Evolutionary conservation across 2,113 vertebrate species (phyloP).

Genomic region (Platichthys flesus): DNA sequence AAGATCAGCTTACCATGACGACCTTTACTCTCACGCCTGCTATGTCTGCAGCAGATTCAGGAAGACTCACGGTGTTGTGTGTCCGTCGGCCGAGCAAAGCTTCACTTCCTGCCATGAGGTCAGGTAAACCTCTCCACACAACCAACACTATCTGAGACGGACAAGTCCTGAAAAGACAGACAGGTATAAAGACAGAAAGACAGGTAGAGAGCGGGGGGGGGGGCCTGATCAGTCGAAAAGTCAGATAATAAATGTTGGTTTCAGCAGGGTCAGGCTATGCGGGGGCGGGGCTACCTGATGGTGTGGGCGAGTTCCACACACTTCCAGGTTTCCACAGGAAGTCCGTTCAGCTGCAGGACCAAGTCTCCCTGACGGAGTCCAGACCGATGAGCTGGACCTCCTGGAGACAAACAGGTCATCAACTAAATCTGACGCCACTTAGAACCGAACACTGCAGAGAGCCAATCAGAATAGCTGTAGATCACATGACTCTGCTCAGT

Average conservation of each 20-base stretch:
- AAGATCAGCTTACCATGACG: not conserved
- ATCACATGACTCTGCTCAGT: not conserved
- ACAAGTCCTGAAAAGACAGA: conserved; percentile 83
- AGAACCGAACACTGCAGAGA: not conserved
- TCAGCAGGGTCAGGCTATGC: not conserved
- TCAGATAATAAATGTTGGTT: not conserved
- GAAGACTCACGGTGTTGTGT: conserved; percentile 73
- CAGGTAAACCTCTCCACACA: conserved; percentile 89
- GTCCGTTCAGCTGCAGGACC: conserved; percentile 90
- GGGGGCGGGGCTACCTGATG: conserved; percentile 85
- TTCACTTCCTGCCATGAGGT: conserved; percentile 82
- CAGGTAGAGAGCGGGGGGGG: not conserved
- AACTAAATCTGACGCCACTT: not conserved
- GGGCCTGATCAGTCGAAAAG: no score
- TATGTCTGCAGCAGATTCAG: not conserved
- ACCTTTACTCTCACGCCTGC: not conserved
- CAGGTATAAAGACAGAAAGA: not conserved
- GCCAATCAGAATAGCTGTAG: not conserved
- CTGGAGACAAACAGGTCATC: conserved; percentile 64
- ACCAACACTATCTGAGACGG: conserved; percentile 88
- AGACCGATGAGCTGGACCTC: conserved; percentile 90
- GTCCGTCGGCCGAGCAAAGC: conserved; percentile 81
- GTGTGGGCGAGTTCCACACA: conserved; percentile 92
- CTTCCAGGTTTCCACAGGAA: conserved; percentile 94
- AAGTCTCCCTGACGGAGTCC: conserved; percentile 92